Evolutionary conservation across 1,140 invertebrate species (phyloP), one percentile per base, ranked within the genome.

Genomic region (Drosophila melanogaster): DNA sequence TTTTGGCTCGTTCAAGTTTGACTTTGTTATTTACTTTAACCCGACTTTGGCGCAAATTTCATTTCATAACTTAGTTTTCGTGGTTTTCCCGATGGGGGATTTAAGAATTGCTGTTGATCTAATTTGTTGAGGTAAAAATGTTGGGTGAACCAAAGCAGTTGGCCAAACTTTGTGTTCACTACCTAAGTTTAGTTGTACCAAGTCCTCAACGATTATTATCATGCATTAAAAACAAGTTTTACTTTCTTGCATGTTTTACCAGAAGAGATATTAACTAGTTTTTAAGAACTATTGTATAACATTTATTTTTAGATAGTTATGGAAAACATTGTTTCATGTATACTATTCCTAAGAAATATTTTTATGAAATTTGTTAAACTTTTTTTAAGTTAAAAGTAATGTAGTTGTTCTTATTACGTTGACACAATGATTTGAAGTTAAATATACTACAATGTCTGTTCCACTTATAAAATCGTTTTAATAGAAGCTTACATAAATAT

Each of bases 41-140:
- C 58, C 61, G 62, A 77, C 75, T 56, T 69, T 74, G 75, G 70
- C 65, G 77, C 51, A 86, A 75, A 85, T 78, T 85, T 66, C 56
- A 81, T 85, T 85, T 81, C 69, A 81, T 85, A 81, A 85, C 73
- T 85, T 69, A 47, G 61, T 77, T 77, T 79, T 40, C 47, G 55
- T 47, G 47, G 56, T 49, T 69, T 80, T 33, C 41, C 49, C 51
- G 61, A 47, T 41, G 47, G 47, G 40, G 57, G 65, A 79, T 62
- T 72, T 56, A 37, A 44, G 81, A 49, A 59, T 19, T 43, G 15
- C 40, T 77, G 59, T 51, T 60, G 17, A 38, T 70, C 50, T 70
- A 56, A 70, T 70, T 69, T 56, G 24, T 40, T 69, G 35, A 56
- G 50, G 50, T 56, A 64, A 46, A 65, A 65, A 67, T 26, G 56